Evolutionary conservation across 1,140 invertebrate species (phyloP).

Genomic region (Meteorus sp.): DNA sequence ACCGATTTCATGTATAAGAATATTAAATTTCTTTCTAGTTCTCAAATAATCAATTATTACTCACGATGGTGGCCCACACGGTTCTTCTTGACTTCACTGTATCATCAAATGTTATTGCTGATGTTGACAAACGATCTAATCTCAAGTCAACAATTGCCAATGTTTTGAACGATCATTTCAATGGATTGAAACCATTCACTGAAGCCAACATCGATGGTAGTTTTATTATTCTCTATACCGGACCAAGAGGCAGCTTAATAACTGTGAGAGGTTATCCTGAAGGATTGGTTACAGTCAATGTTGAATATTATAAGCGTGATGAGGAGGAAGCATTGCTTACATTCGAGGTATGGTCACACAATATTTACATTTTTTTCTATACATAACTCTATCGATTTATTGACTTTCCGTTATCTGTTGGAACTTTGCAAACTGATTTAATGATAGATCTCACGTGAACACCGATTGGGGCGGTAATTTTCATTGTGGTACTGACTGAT

Average conservation of each 20-base stretch:
- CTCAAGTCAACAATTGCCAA: constrained; percentile 69
- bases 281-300: constrained; percentile 75
- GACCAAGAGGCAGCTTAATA: constrained; percentile 69
- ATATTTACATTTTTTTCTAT: neutral
- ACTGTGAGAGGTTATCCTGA: constrained; percentile 72
- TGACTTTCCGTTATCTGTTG: too few species aligned
- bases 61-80: constrained; percentile 78
- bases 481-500: too few species aligned
- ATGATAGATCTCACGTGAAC: too few species aligned
- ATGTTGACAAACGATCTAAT: constrained; percentile 66
- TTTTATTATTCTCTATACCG: constrained; percentile 68
- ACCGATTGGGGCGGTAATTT: too few species aligned
- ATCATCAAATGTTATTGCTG: constrained; percentile 66
- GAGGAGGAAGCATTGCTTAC: constrained; percentile 70
- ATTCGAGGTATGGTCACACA: constrained; percentile 83
- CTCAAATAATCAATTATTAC: constrained; percentile 1
- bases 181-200: constrained; percentile 67
- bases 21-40: neutral
- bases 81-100: constrained; percentile 80
- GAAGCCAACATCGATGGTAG: constrained; percentile 68
- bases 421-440: too few species aligned
- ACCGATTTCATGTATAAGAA: too few species aligned
- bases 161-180: constrained; percentile 69
- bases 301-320: constrained; percentile 78
- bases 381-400: neutral